phyloP scores from a whole-genome alignment of 2,797 vertebrate species.

The Australoheros facetus region DNA sequence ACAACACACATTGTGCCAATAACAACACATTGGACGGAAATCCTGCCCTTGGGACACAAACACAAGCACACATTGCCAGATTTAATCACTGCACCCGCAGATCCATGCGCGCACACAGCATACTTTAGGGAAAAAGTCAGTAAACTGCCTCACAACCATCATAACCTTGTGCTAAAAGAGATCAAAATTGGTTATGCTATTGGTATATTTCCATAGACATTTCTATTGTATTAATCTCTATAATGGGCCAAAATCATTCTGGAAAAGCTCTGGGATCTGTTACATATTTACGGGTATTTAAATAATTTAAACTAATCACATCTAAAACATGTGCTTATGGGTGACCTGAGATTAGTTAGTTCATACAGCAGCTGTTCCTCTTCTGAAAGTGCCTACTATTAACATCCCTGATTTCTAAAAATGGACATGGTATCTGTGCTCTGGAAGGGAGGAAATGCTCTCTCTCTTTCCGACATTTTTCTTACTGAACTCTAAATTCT shows the following conservation, averaged over 20 bases:
- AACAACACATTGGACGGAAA: slow-evolving; percentile 29
- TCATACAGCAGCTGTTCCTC: background rate
- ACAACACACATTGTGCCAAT: slow-evolving; percentile 26
- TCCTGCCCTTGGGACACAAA: slow-evolving; percentile 35
- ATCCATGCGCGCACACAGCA: background rate
- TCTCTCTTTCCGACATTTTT: background rate
- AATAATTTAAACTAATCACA: background rate
- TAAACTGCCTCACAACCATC: background rate
- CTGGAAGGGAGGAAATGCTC: background rate
- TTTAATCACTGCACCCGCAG: slow-evolving; percentile 4
- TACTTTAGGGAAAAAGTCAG: rapidly evolving
- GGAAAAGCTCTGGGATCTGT: background rate
- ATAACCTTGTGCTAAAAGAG: background rate
- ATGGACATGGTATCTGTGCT: slow-evolving; percentile 64
- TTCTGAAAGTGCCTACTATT: slow-evolving; percentile 11
- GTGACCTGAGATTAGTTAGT: slow-evolving; percentile 12
- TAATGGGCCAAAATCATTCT: background rate
- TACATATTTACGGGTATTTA: background rate
- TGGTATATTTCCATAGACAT: background rate
- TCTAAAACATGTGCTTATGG: background rate
- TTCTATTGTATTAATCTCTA: background rate
- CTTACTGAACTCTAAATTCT: slow-evolving; percentile 6
- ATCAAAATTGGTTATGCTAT: background rate
- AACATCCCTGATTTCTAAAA: slow-evolving; percentile 63
- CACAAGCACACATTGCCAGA: background rate